A percentile compares a stretch with the other conserved stretches of the same genome.
Conservation (phyloP, 2,888 invertebrate species). For the Lordiphosa fenestrarum region DNA sequence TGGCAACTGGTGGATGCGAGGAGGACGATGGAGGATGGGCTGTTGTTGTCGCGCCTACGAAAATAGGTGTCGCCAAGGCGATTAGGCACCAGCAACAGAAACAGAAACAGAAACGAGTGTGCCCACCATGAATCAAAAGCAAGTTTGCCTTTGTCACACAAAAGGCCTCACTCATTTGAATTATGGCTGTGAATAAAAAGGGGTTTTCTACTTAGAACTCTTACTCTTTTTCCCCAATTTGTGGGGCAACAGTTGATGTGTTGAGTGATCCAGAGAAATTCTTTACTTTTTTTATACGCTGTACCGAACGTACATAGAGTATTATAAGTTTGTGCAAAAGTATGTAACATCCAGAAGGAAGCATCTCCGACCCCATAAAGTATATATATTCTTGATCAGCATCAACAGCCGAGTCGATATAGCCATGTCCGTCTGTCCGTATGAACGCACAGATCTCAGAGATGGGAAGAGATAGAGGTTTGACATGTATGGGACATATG, state of each 20-base stretch:
- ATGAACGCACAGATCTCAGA: too few relatives aligned
- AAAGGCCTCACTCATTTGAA: slow-evolving; percentile 64
- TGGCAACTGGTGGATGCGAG: slow-evolving; percentile 40
- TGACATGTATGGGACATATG: too few relatives aligned
- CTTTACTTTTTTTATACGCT: too few relatives aligned
- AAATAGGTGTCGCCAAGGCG: slow-evolving; percentile 69
- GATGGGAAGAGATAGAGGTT: too few relatives aligned
- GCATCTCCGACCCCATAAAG: too few relatives aligned
- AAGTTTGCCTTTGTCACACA: slow-evolving; percentile 20
- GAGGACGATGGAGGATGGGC: slow-evolving; percentile 11
- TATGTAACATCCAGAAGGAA: too few relatives aligned
- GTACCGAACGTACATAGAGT: too few relatives aligned
- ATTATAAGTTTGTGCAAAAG: too few relatives aligned
- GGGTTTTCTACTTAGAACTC: slow-evolving; percentile 25
- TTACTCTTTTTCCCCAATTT: slow-evolving; percentile 2
- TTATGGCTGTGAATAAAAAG: slow-evolving; percentile 60
- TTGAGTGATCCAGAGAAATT: slow-evolving; percentile 14
- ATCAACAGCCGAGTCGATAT: too few relatives aligned
- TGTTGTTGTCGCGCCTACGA: slow-evolving; percentile 63
- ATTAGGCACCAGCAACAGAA: slow-evolving; percentile 43
- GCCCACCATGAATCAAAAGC: slow-evolving; percentile 64
- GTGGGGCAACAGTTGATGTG: slow-evolving; percentile 6
- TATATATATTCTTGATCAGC: too few relatives aligned
- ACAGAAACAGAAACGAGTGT: slow-evolving; percentile 41
- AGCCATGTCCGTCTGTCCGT: too few relatives aligned